Base-by-base conservation (phyloP, 1,140 invertebrate genomes). In the Bombus consobrinus region DNA sequence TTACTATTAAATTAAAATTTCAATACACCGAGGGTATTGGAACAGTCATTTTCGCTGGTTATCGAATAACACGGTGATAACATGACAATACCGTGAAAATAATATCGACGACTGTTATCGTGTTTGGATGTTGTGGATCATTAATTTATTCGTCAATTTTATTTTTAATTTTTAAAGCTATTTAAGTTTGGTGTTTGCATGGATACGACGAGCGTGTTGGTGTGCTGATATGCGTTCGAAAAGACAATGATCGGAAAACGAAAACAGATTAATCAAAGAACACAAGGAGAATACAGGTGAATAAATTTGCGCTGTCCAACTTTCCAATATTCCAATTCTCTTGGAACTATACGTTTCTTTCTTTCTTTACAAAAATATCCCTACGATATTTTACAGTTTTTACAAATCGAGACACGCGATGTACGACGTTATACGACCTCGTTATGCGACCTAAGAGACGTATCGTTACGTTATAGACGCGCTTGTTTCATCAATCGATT, bases 91-190 rank as follows among this genome's bases (percentile, higher is more conserved):
- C 1, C 32, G 32, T 34, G 8, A 34, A 34, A 64, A 34, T 6
- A 66, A 68, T 25, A 68, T 66, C 1, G 22, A 37, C 9, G 8
- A 37, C 22, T 10, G 18, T 10, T 22, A 10, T 68, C 22, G 3
- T 1, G 22, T 34, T 6, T 34, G 15, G 1, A 0, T 10, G 18
- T 68, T 15, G 8, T 1, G 18, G 3, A 0, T 10, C 1, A 68
- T 68, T 68, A 68, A 68, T 68, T 68, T 68, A 12, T 37, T 68
- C 22, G 1, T 22, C 1, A 5, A 15, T 37, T 68, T 68, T 37
- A 68, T 37, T 4, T 12, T 37, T 68, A 5, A 37, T 68, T 25
- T 22, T 25, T 25, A 10, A 25, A 9, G 34, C 1, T 68, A 25
- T 34, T 66, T 37, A 37, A 34, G 15, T 68, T 37, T 25, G 18